A percentile compares a stretch with the other conserved stretches of the same genome.
These are phyloP conservation scores for Cephalopterus ornatus DNA, from an alignment of 2,113 vertebrate genomes.

Conservation along the genomic window DNA sequence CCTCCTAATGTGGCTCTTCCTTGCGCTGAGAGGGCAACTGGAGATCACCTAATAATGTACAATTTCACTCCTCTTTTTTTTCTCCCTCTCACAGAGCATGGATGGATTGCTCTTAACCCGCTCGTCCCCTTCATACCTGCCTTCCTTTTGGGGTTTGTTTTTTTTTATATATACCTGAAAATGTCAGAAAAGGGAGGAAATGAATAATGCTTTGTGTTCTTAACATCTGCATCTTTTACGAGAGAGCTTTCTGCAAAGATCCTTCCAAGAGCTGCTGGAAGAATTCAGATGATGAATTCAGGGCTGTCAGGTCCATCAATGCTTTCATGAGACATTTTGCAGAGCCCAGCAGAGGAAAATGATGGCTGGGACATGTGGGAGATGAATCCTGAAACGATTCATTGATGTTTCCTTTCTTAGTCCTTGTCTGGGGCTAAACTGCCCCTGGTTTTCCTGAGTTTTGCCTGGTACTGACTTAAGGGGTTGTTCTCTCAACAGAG, in stretches of 20 bases:
- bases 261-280: background rate
- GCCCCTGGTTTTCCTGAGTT: background rate
- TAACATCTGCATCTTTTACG: background rate
- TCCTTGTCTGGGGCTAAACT: background rate
- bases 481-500: background rate
- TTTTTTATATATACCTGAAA: background rate
- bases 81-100: background rate
- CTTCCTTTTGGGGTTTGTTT: background rate
- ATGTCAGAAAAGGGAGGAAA: background rate
- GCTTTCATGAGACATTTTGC: background rate
- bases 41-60: background rate
- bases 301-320: background rate
- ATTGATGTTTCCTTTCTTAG: background rate
- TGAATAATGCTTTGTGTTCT: background rate
- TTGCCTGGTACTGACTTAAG: background rate
- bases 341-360: background rate
- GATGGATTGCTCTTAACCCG: background rate
- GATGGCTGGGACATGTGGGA: background rate
- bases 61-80: background rate
- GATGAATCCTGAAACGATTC: background rate
- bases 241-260: background rate
- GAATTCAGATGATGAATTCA: background rate
- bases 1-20: background rate
- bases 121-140: background rate
- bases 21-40: background rate